These are phyloP conservation scores for Diploptera punctata DNA, from an alignment of 2,888 invertebrate species.

Conservation along the genomic window DNA sequence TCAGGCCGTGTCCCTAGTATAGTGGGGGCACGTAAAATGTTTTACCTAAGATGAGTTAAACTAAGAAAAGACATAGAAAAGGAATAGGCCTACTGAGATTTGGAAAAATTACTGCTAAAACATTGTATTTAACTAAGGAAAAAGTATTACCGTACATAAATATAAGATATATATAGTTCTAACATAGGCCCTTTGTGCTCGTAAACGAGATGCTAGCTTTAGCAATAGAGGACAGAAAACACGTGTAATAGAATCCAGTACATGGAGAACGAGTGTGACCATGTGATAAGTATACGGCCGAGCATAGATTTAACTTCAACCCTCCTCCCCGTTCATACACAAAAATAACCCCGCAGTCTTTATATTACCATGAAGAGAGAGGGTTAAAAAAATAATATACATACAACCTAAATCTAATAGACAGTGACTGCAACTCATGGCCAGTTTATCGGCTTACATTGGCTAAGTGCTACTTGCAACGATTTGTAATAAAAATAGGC, in stretches of 20 bases:
- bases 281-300: slow-evolving; percentile 26
- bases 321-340: slow-evolving; percentile 3
- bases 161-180: no score
- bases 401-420: slow-evolving; percentile 17
- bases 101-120: no score
- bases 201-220: background rate
- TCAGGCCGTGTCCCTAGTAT: no score
- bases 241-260: slow-evolving; percentile 18
- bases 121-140: no score
- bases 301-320: slow-evolving; percentile 27
- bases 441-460: slow-evolving; percentile 19
- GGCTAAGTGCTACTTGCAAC: slow-evolving; percentile 6
- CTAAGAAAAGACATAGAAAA: no score
- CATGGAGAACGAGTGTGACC: slow-evolving; percentile 17
- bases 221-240: background rate
- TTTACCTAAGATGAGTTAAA: no score
- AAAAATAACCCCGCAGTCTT: slow-evolving; percentile 20
- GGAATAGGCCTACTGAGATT: no score
- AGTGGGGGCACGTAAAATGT: no score
- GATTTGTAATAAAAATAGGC: slow-evolving; percentile 25
- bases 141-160: no score
- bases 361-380: slow-evolving; percentile 18
- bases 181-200: slow-evolving; percentile 12
- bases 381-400: slow-evolving; percentile 18
- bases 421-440: slow-evolving; percentile 13